These are phyloP conservation scores for Epizoanthus fatuus DNA, from an alignment of 92 coral and sea anemone genomes.

Conservation along the genomic window DNA sequence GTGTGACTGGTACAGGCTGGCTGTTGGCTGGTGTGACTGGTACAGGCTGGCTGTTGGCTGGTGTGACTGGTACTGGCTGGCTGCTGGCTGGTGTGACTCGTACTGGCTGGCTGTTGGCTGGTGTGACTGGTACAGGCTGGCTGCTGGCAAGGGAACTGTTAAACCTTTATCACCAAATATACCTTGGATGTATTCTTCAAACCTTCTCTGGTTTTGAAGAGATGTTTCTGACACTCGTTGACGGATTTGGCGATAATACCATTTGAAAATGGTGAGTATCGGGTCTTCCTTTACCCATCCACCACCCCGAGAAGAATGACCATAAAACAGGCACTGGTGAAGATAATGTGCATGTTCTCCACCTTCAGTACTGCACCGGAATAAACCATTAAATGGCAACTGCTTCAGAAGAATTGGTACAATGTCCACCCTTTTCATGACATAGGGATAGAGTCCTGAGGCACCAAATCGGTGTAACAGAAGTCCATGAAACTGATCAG, in stretches of 20 bases:
- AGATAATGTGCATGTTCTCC: constrained; percentile 25
- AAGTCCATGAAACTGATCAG: constrained; percentile 11
- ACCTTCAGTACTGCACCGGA: constrained; percentile 38
- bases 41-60: too few relatives aligned
- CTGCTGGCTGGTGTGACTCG: too few relatives aligned
- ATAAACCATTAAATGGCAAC: constrained; percentile 31
- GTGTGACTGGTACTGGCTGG: too few relatives aligned
- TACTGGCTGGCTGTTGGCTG: too few relatives aligned
- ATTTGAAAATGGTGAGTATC: constrained; percentile 10
- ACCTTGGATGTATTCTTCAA: background rate
- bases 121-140: too few relatives aligned
- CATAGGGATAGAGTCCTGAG: constrained; percentile 32
- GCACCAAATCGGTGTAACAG: constrained; percentile 19
- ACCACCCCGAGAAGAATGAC: constrained; percentile 23
- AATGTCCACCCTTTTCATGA: constrained; percentile 38
- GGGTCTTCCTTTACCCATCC: constrained; percentile 22
- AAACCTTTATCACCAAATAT: too few relatives aligned
- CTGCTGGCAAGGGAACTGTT: too few relatives aligned
- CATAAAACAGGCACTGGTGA: constrained; percentile 26
- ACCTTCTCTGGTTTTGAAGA: constrained; percentile 5
- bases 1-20: too few relatives aligned
- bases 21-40: too few relatives aligned
- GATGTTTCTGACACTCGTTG: constrained; percentile 14
- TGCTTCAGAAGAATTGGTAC: constrained; percentile 33
- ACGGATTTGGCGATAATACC: constrained; percentile 15